phyloP scores from a whole-genome alignment of 1,140 invertebrate genomes.

The Caenorhabditis briggsae region DNA sequence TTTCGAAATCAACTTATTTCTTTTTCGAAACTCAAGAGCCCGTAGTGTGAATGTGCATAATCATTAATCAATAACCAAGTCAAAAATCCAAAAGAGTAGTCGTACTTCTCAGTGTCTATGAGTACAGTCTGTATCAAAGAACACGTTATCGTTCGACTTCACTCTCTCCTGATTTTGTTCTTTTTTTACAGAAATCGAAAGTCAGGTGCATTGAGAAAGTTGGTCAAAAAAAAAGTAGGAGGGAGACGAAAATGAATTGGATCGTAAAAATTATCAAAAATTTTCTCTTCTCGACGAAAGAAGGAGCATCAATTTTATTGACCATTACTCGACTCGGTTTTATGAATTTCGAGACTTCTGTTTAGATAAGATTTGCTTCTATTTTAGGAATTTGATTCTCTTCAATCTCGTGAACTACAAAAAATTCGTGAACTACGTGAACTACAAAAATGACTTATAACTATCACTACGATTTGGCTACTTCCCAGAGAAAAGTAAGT shows the following conservation, averaged over 20 bases:
- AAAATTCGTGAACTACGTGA: neutral
- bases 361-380: conserved; percentile 13
- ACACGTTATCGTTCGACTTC: conserved; percentile 22
- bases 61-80: too few species aligned
- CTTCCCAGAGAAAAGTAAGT: conserved; percentile 52
- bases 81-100: too few species aligned
- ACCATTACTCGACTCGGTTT: conserved; percentile 46
- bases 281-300: neutral
- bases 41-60: too few species aligned
- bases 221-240: conserved; percentile 25
- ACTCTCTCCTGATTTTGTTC: conserved; percentile 26
- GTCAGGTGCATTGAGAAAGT: conserved; percentile 49
- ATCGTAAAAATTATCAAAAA: conserved; percentile 50
- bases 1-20: too few species aligned
- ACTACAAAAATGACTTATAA: conserved; percentile 51
- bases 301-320: conserved; percentile 53
- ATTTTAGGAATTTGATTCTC: conserved; percentile 8
- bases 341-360: conserved; percentile 47
- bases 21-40: too few species aligned
- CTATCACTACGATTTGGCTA: conserved; percentile 58
- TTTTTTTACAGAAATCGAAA: neutral
- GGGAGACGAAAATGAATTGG: conserved; percentile 36
- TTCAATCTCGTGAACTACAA: neutral
- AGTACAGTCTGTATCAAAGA: neutral
- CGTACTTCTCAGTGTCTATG: too few species aligned